Percentiles rank a stretch among this genome's conserved stretches.
phyloP scores from a whole-genome alignment of 2,888 invertebrate species.

The Thymelicus lineola region DNA sequence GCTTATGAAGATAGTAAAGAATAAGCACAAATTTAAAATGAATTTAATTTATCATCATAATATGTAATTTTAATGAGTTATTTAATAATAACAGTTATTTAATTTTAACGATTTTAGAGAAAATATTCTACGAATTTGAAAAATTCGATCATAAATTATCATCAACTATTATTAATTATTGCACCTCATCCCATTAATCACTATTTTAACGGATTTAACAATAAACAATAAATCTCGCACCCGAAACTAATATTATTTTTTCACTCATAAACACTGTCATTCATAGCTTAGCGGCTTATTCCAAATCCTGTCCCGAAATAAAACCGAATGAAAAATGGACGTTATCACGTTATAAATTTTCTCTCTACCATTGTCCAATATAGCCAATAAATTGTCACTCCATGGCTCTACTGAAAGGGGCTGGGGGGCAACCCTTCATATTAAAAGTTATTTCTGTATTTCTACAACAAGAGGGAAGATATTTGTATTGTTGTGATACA shows the following conservation, averaged over 20 bases:
- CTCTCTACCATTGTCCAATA: slow-evolving; percentile 69
- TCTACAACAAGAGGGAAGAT: slow-evolving; percentile 42
- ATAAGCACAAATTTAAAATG: too few relatives aligned
- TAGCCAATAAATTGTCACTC: slow-evolving; percentile 80
- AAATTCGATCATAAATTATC: too few relatives aligned
- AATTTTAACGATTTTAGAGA: too few relatives aligned
- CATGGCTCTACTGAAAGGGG: slow-evolving; percentile 53
- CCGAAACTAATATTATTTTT: slow-evolving; percentile 14
- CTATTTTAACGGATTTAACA: not conserved
- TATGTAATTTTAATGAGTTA: too few relatives aligned
- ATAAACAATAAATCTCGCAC: not conserved
- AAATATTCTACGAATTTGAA: too few relatives aligned
- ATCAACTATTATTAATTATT: not conserved
- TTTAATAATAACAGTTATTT: too few relatives aligned
- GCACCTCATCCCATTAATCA: not conserved
- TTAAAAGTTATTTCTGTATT: slow-evolving; percentile 43
- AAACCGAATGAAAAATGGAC: slow-evolving; percentile 62
- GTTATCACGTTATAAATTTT: slow-evolving; percentile 82
- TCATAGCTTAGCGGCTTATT: slow-evolving; percentile 48
- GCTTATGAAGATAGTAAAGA: too few relatives aligned
- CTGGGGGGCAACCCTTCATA: slow-evolving; percentile 43
- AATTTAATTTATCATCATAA: too few relatives aligned
- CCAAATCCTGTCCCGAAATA: slow-evolving; percentile 59
- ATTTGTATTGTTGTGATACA: slow-evolving; percentile 19
- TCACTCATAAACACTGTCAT: slow-evolving; percentile 25